Base-by-base conservation (phyloP, 2,888 invertebrate species). In the Drosophila hawaiiensis region DNA sequence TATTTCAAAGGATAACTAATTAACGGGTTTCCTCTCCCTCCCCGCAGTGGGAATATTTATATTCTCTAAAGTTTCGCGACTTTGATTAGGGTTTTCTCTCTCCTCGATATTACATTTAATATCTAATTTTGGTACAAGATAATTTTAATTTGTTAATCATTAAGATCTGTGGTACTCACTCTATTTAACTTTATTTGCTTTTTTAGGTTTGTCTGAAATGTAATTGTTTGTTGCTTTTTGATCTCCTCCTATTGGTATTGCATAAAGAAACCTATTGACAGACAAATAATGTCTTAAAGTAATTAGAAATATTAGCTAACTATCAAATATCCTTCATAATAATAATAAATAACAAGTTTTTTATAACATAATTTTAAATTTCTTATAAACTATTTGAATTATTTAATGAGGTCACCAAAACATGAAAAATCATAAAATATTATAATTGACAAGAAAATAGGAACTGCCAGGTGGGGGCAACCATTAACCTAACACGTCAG, bases 1-100 rank as follows among this genome's bases (percentile, higher is more conserved):
- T 41, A n/a, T 60, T 52, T 63, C 64, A 76, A 68, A 61, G 64
- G 33, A 33, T n/a, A 33, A 22, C 82, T 65, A 73, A 81, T 73
- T 81, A 68, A 56, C 25, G 41, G 76, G 49, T 28, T 64, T 22
- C 25, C 29, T 47, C 37, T 1, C 22, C 14, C 4, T 47, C 22
- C 16, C 22, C 31, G 19, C 28, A 33, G 22, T 7, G 19, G 4
- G 12, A 10, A 25, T 47, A 39, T 25, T n/a, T 25, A 19, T 29
- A 39, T 39, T 41, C 12, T n/a, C 3, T 9, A 16, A 41, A 28
- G 12, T 33, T 55, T 19, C 19, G 12, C 10, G 12, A 29, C 33
- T 47, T 54, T 25, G 28, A 37, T 14, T 29, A 12, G 12, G 12
- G 16, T 19, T 25, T 3, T 39, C 31, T 14, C 22, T 22, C n/a